A percentile compares a stretch with the other conserved stretches of the same genome.
phyloP scores from a whole-genome alignment of 2,888 invertebrate species.

The Nomada goodeniana region DNA sequence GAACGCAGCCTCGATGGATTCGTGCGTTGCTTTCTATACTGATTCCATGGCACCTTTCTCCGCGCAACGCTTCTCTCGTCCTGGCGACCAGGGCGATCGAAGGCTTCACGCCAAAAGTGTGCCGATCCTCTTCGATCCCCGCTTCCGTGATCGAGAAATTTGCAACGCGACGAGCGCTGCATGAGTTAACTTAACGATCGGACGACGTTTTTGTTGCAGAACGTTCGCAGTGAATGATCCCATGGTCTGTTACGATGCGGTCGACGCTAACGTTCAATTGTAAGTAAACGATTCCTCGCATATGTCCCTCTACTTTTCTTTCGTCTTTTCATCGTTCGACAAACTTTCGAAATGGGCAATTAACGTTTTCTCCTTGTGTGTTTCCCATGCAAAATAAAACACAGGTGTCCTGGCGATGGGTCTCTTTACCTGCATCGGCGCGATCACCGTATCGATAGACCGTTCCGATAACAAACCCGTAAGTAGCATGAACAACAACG shows the following conservation, averaged over 20 bases:
- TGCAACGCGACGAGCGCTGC: not conserved
- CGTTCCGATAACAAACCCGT: slow-evolving; percentile 78
- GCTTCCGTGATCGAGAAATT: slow-evolving; percentile 22
- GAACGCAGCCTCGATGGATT: slow-evolving; percentile 58
- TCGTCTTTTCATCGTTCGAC: not conserved
- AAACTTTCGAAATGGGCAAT: not conserved
- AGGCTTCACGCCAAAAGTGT: not conserved
- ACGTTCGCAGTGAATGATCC: slow-evolving; percentile 74
- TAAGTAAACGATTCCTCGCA: slow-evolving; percentile 61
- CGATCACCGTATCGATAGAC: slow-evolving; percentile 80
- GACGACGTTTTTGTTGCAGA: slow-evolving; percentile 65
- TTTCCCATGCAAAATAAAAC: slow-evolving; percentile 11
- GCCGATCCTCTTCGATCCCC: not conserved
- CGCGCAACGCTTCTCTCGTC: slow-evolving; percentile 49
- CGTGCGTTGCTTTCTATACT: slow-evolving; percentile 65
- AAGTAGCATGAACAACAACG: slow-evolving; percentile 56
- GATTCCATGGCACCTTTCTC: slow-evolving; percentile 44
- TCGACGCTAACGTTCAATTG: slow-evolving; percentile 70
- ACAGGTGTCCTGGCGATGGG: slow-evolving; percentile 75
- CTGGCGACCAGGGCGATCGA: slow-evolving; percentile 36
- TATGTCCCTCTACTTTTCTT: no score
- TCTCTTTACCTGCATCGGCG: slow-evolving; percentile 70
- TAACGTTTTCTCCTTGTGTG: slow-evolving; percentile 4
- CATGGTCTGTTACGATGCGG: slow-evolving; percentile 80
- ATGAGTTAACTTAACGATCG: slow-evolving; percentile 14